phyloP scores from a whole-genome alignment of 2,113 vertebrate species.

The Triplophysa siluroides region DNA sequence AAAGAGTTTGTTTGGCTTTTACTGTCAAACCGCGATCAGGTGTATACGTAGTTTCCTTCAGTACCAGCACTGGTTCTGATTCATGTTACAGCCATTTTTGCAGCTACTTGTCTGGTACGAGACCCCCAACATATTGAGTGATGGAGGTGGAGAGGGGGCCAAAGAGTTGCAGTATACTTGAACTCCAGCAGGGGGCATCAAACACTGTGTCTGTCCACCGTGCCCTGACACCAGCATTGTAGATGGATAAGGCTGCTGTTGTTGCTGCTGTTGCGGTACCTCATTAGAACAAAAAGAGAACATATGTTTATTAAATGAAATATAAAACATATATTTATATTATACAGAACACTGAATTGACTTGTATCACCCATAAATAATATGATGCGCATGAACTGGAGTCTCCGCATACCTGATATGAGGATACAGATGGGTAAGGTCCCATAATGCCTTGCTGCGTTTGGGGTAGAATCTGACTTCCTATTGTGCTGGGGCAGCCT shows the following conservation, averaged over 20 bases:
- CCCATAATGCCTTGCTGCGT: constrained; percentile 85
- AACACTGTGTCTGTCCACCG: constrained; percentile 76
- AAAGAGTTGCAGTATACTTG: constrained; percentile 89
- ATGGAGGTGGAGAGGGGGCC: constrained; percentile 81
- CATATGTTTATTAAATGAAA: neutral
- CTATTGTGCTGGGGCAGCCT: constrained; percentile 80
- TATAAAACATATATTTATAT: neutral
- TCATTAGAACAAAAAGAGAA: neutral
- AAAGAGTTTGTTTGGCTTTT: constrained; percentile 13
- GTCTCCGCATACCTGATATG: constrained; percentile 80
- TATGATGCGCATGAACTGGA: neutral
- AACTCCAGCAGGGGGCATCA: constrained; percentile 77
- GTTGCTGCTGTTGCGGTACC: constrained; percentile 8
- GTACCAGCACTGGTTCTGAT: constrained; percentile 80
- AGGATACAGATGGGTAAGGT: constrained; percentile 83
- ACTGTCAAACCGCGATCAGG: constrained; percentile 17
- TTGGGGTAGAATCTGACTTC: constrained; percentile 82
- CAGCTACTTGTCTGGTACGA: constrained; percentile 80
- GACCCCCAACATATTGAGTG: constrained; percentile 74
- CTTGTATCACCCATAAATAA: neutral
- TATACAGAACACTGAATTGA: neutral
- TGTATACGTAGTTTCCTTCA: constrained; percentile 30
- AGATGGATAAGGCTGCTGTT: constrained; percentile 84
- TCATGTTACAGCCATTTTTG: constrained; percentile 84
- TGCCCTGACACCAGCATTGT: constrained; percentile 82